Base-by-base conservation (phyloP, 2,113 vertebrate genomes). In the Illadopsis cleaveri region DNA sequence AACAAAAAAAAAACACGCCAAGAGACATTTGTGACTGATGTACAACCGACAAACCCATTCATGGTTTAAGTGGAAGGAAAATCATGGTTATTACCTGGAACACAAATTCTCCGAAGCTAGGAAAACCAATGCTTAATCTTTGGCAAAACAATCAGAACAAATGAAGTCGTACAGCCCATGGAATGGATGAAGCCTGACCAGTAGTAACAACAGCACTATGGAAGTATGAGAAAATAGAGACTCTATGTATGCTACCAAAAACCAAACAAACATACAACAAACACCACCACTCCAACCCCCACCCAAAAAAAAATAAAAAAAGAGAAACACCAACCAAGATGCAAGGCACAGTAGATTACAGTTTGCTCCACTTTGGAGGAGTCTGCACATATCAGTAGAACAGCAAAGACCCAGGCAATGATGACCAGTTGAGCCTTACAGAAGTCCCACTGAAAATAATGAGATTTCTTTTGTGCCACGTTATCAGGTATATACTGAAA, bases 261-360 rank as follows among this genome's bases (percentile, higher is more conserved):
- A 14, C 1, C 8, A 42, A 27, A 16, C 0, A 37, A 51, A 51
- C 11, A 22, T 6, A 51, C 5, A 78, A 53, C 11, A 60, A 86
- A 28, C 11, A 13, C 6, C 5, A 18, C 11, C 9, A 6, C 7
- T 56, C 8, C 1, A 3, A 1, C 8, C 1, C 0, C 15, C 47
- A 8, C 12, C 47, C 3, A 15, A 11, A 12, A n/a, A 16, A 18
- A 35, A 33, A 37, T 13, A 35, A 24, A 14, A 6, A 16, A 22
- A 35, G 5, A 45, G 16, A 66, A 33, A 11, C 27, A 57, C 22
- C 9, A 38, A n/a, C 28, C 22, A 73, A 40, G 37, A 40, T 24
- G 24, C 22, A 61, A 75, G 38, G 33, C 8, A 23, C 3, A 40
- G 50, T 20, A 25, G 10, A 60, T 56, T 71, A 50, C 13, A 25